Percentiles rank a stretch among this genome's conserved stretches.
These are phyloP conservation scores for Eulithis testata DNA, from an alignment of 2,888 invertebrate species.

Conservation along the genomic window DNA sequence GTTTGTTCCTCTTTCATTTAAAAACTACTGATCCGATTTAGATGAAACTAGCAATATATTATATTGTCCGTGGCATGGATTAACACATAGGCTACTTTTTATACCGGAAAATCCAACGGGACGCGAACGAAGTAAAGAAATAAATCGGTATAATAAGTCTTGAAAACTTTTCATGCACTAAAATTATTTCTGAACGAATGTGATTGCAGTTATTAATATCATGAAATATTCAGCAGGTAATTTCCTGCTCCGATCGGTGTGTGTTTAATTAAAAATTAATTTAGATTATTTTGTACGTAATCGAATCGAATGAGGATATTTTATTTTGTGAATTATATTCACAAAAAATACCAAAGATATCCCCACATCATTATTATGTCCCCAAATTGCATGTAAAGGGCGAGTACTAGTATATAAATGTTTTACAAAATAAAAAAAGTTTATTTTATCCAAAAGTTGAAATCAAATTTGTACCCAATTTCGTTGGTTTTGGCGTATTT, in stretches of 20 bases:
- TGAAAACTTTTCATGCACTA: background rate
- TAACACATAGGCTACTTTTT: no score
- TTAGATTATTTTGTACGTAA: conserved; percentile 33
- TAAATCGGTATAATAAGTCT: background rate
- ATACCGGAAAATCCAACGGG: no score
- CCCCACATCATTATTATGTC: no score
- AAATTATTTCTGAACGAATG: conserved; percentile 41
- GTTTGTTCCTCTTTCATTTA: no score
- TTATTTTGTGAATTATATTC: background rate
- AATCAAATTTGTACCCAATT: no score
- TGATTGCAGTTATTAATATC: conserved; percentile 54
- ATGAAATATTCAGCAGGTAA: conserved; percentile 58
- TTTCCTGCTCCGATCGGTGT: conserved; percentile 46
- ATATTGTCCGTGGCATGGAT: no score
- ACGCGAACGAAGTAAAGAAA: background rate
- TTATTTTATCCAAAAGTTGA: no score
- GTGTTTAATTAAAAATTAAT: conserved; percentile 40
- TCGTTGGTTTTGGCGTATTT: no score
- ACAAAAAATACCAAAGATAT: background rate
- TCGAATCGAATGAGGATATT: background rate
- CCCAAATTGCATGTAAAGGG: background rate
- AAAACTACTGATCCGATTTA: no score
- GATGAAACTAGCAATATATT: no score
- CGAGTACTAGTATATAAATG: no score
- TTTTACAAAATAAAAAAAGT: no score